These are phyloP conservation scores for Scalopus aquaticus DNA, from an alignment of 2,113 vertebrate genomes.

Conservation along the genomic window DNA sequence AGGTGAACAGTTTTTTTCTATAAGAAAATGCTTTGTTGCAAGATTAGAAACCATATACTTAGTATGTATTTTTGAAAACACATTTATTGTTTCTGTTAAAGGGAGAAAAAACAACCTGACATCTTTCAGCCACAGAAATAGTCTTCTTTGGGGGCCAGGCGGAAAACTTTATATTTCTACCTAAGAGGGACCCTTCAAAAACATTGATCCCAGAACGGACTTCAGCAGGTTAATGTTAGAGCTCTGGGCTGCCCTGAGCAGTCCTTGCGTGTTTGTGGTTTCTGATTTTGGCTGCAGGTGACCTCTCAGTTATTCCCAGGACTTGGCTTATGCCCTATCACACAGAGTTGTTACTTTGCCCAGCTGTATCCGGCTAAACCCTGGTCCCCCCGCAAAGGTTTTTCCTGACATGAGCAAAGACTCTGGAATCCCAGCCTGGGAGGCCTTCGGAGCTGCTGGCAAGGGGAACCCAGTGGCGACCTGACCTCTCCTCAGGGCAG, in stretches of 20 bases:
- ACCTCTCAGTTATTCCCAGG: constrained; percentile 32
- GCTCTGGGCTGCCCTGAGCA: background rate
- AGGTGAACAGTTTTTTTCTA: background rate
- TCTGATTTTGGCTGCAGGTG: constrained; percentile 35
- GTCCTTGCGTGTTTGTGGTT: constrained; percentile 7
- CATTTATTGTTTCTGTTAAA: background rate
- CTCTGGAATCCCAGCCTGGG: background rate
- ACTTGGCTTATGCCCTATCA: background rate
- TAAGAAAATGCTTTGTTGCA: background rate
- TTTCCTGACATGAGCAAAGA: constrained; percentile 41
- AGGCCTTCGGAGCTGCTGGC: background rate
- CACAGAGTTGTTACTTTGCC: background rate
- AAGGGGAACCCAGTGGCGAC: background rate
- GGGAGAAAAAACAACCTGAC: background rate
- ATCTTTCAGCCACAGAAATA: background rate
- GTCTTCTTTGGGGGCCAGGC: background rate
- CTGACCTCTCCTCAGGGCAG: background rate
- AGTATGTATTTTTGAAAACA: background rate
- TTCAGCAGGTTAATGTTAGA: background rate
- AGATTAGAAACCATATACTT: background rate
- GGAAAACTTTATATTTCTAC: background rate
- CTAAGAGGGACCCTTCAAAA: background rate
- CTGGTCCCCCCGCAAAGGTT: background rate
- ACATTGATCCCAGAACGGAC: background rate
- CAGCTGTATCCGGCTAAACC: constrained; percentile 49